Base-by-base conservation (phyloP, 2,113 vertebrate species). In the Ardeotis arabs region DNA sequence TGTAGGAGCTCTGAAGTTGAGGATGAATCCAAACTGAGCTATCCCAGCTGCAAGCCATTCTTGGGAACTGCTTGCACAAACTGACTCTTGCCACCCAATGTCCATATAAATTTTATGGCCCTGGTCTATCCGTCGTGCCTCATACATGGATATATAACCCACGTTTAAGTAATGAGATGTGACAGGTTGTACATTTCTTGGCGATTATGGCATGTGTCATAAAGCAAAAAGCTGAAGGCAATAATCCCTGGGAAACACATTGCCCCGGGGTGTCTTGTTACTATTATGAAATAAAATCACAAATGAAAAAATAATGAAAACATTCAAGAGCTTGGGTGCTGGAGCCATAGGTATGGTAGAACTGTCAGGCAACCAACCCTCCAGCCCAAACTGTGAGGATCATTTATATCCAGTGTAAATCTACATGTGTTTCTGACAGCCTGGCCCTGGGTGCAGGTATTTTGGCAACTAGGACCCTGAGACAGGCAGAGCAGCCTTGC, bases 161-260 rank as follows among this genome's bases (percentile, higher is more conserved):
- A 49, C 8, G 18, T 74, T 93, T 87, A 70, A 59, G 94, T 92
- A 97, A 97, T 70, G 95, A 83, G 80, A 45, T 67, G 12, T 89
- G 97, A 84, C 90, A 97, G 95, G 86, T 12, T 25, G 68, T 87
- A 62, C 87, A 77, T 97, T 93, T 94, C 41, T 2, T 2, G 63
- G 84, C 21, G 73, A 84, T 96, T 95, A 93, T 92, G 96, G 95
- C 87, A 90, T 91, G 87, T 94, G 96, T 83, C 92, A 79, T 75
- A 90, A 96, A 93, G 95, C 92, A 78, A 33, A 91, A 88, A 94
- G 96, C 96, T 95, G 95, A 80, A 97, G 79, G 70, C 88, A 94
- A 72, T 97, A 96, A 97, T 96, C 97, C 94, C 80, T 66, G 81
- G 90, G 80, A 95, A 95, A 85, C 13, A 87, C 90, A 60, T 87